Conservation (phyloP, 2,113 vertebrate genomes). For the Scophthalmus maximus region DNA sequence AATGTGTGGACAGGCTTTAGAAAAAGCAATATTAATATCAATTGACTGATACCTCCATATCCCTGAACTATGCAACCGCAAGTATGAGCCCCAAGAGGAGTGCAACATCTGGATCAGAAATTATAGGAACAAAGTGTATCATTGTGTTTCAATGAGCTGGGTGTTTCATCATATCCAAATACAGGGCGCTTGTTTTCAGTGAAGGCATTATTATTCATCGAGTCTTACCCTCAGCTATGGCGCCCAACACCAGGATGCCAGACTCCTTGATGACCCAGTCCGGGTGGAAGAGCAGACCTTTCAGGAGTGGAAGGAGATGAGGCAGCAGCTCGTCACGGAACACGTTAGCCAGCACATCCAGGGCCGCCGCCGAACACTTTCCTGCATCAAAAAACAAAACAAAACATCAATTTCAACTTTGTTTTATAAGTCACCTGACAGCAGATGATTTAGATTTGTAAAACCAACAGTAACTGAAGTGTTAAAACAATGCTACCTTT, state of each 20-base stretch:
- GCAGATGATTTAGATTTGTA: background rate
- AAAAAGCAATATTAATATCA: too few relatives aligned
- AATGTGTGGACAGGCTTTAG: too few relatives aligned
- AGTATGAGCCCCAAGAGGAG: background rate
- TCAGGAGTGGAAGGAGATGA: slow-evolving; percentile 92
- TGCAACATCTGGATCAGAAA: slow-evolving; percentile 58
- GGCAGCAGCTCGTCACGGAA: slow-evolving; percentile 95
- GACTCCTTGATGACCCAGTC: slow-evolving; percentile 98
- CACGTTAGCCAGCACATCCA: slow-evolving; percentile 94
- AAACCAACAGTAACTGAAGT: too few relatives aligned
- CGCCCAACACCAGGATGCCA: slow-evolving; percentile 93
- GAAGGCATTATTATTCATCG: background rate
- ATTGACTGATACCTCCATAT: too few relatives aligned
- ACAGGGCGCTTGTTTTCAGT: background rate
- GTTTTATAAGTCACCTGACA: background rate
- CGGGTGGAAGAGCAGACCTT: slow-evolving; percentile 93
- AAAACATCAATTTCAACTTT: background rate
- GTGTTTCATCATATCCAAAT: slow-evolving; percentile 77
- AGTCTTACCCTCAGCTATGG: slow-evolving; percentile 90
- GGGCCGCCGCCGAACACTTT: slow-evolving; percentile 92
- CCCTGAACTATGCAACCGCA: background rate
- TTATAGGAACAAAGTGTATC: slow-evolving; percentile 73
- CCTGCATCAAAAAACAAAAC: slow-evolving; percentile 72
- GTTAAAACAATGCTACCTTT: too few relatives aligned
- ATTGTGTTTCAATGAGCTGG: slow-evolving; percentile 77